These are phyloP conservation scores for Ferrisia virgata DNA, from an alignment of 2,888 invertebrate species.

Conservation along the genomic window DNA sequence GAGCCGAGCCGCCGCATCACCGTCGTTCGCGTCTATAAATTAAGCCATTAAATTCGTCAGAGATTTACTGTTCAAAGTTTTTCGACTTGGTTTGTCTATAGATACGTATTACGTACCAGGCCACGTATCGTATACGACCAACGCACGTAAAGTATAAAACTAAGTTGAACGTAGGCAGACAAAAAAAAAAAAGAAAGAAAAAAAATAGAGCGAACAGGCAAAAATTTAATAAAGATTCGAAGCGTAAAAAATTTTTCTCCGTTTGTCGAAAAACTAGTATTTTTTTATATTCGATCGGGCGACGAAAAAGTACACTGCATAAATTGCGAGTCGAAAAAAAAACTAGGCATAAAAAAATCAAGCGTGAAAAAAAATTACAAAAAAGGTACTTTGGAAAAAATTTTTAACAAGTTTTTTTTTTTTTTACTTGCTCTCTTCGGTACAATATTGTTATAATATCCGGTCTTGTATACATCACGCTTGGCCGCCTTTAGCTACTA, in stretches of 20 bases:
- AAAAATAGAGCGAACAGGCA: not conserved
- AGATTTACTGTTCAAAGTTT: not conserved
- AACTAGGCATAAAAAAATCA: too few relatives aligned
- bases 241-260: not conserved
- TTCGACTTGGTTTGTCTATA: not conserved
- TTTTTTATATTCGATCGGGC: not conserved
- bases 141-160: not conserved
- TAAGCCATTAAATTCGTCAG: not conserved
- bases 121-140: too few relatives aligned
- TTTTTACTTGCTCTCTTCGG: not conserved
- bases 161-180: not conserved
- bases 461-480: not conserved
- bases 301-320: not conserved
- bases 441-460: slow-evolving; percentile 26
- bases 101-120: too few relatives aligned
- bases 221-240: slow-evolving; percentile 13
- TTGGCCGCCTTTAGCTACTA: not conserved
- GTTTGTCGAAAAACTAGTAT: not conserved
- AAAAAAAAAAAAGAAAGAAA: not conserved
- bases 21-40: not conserved
- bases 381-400: slow-evolving; percentile 1
- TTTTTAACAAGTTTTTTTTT: slow-evolving; percentile 1
- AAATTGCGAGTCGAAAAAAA: not conserved
- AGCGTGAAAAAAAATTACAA: slow-evolving; percentile 11
- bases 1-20: not conserved